Percentiles rank a stretch among this genome's conserved stretches.
phyloP scores from a whole-genome alignment of 2,797 vertebrate genomes.

The Sphenodon punctatus region DNA sequence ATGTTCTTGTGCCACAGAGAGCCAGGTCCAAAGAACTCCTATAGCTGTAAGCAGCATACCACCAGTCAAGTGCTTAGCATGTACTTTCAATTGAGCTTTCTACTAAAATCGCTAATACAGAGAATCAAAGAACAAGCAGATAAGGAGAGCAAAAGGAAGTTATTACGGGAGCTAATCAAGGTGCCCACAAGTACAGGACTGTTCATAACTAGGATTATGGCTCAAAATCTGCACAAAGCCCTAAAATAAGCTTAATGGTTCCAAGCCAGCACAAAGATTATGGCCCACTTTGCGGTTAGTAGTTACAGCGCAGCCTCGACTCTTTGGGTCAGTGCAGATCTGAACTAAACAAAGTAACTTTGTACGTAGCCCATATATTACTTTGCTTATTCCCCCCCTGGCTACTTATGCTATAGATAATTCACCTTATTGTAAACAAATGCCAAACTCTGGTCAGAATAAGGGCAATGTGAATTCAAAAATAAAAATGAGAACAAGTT shows the following conservation, averaged over 20 bases:
- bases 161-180: constrained; percentile 20
- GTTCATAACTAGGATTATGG: constrained; percentile 2
- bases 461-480: constrained; percentile 19
- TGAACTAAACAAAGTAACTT: constrained; percentile 5
- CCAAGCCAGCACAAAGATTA: constrained; percentile 14
- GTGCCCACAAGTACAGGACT: constrained; percentile 16
- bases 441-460: constrained; percentile 22
- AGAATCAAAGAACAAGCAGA: background rate
- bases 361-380: background rate
- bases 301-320: background rate
- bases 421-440: constrained; percentile 25
- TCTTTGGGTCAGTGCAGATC: background rate
- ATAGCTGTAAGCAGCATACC: constrained; percentile 7
- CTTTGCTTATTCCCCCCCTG: background rate
- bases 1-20: constrained; percentile 13
- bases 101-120: background rate
- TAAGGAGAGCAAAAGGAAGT: background rate
- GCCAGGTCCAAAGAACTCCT: background rate
- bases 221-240: background rate
- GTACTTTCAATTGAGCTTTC: background rate
- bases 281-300: background rate
- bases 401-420: constrained; percentile 5
- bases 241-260: background rate
- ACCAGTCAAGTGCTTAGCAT: background rate
- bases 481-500: constrained; percentile 40